Evolutionary conservation across 1,140 invertebrate genomes (phyloP).

Genomic region (Oedothorax gibbosus): DNA sequence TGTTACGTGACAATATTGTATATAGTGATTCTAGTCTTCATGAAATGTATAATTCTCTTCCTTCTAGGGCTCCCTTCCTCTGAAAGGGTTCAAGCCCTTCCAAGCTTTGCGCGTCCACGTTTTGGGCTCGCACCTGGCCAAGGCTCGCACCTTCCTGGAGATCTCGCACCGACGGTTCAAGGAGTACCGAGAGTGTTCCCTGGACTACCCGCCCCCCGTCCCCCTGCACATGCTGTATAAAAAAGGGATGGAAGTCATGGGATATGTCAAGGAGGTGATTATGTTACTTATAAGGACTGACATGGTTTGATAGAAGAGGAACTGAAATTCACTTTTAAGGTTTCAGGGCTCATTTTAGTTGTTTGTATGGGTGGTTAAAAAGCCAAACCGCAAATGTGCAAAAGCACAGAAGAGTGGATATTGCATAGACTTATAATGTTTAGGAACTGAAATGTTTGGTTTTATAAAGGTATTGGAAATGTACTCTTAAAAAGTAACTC

Average conservation of each 20-base stretch:
- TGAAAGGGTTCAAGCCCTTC: background rate
- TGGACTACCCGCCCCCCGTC: slow-evolving; percentile 8
- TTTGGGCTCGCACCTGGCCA: background rate
- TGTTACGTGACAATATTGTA: no score
- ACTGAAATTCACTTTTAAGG: no score
- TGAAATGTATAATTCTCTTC: background rate
- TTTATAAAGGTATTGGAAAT: no score
- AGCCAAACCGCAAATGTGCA: no score
- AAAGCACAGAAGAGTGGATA: no score
- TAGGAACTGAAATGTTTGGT: no score
- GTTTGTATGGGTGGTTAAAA: no score
- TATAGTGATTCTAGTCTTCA: no score
- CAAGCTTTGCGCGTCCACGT: background rate
- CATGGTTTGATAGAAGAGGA: no score
- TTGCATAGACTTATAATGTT: no score
- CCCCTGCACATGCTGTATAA: background rate
- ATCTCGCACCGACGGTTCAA: background rate
- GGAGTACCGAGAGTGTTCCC: background rate
- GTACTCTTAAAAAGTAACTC: no score
- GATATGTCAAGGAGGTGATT: slow-evolving; percentile 26
- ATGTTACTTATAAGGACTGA: background rate
- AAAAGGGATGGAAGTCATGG: background rate
- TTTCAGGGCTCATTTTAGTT: no score
- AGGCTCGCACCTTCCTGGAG: background rate
- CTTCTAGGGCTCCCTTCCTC: background rate